Base-by-base conservation (phyloP, 1,140 invertebrate genomes). In the Yoshiicerus persimilis region DNA sequence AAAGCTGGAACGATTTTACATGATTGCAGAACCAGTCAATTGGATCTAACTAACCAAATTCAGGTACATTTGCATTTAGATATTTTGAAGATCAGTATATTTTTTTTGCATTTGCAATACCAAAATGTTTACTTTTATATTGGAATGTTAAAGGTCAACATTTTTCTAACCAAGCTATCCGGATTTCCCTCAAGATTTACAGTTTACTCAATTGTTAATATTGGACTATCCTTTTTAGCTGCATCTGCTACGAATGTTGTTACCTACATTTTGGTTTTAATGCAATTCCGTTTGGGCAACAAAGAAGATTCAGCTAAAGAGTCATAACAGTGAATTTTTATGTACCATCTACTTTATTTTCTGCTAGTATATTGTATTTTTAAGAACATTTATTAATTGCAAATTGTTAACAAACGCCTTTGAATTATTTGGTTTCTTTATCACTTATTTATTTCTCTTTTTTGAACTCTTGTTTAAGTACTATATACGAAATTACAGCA, bases 281-380 rank as follows among this genome's bases (percentile, higher is more conserved):
- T 88, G 83, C 87, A 88, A 70, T 88, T 88, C 70, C 41, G 87
- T 0, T 1, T 88, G 10, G 83, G 47, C n/a, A n/a, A n/a, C n/a
- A n/a, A n/a, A n/a, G 75, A 38, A 34, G 23, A n/a, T 20, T 13
- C 20, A 34, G n/a, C n/a, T n/a, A n/a, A n/a, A n/a, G 20, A 36
- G 3, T 5, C 30, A 25, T 32, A 34, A 30, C 9, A 4, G 6
- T 6, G 64, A 66, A 13, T 13, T 30, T n/a, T 77, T n/a, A n/a
- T n/a, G n/a, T n/a, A n/a, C n/a, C n/a, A n/a, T n/a, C n/a, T n/a
- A n/a, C n/a, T n/a, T n/a, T n/a, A n/a, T n/a, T n/a, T n/a, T n/a
- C n/a, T n/a, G n/a, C n/a, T n/a, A n/a, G n/a, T n/a, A n/a, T n/a
- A n/a, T n/a, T n/a, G n/a, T n/a, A n/a, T n/a, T n/a, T n/a, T n/a